phyloP scores from a whole-genome alignment of 2,797 vertebrate species.

The Squalus acanthias region DNA sequence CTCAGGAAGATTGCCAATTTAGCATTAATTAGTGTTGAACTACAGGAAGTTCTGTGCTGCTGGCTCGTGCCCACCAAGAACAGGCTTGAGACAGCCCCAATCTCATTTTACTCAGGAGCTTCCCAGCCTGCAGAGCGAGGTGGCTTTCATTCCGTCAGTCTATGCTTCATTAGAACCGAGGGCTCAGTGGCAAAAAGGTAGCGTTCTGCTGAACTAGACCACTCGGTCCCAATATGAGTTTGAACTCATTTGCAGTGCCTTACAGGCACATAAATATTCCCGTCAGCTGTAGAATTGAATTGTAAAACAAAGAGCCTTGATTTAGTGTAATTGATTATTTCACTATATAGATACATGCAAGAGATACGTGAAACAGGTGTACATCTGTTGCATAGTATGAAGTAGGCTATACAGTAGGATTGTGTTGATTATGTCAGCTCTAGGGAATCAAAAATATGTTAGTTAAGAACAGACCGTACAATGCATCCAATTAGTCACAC shows the following conservation, averaged over 20 bases:
- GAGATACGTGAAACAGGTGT: background rate
- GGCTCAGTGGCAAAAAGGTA: background rate
- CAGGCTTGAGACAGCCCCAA: background rate
- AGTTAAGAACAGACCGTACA: background rate
- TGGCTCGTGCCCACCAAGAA: background rate
- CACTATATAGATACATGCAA: conserved; percentile 2
- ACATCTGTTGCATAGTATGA: background rate
- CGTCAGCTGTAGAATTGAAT: background rate
- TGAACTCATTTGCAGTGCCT: background rate
- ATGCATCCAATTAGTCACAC: background rate
- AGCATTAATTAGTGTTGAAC: background rate
- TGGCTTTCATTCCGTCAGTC: background rate
- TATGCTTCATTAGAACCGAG: background rate
- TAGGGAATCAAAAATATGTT: background rate
- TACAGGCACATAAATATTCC: background rate
- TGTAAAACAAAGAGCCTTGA: conserved; percentile 16
- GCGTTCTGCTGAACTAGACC: background rate
- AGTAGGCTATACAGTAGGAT: background rate
- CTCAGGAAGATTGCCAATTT: background rate
- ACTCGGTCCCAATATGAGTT: background rate
- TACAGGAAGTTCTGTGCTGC: background rate
- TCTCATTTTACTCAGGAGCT: background rate
- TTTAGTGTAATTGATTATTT: conserved; percentile 29
- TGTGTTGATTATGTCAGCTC: background rate
- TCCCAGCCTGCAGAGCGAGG: background rate